Percentiles rank a stretch among this genome's conserved stretches.
Conservation (phyloP, 30 jellyfish, hydroid and myxozoan genomes). For the Aurelia sp. region DNA sequence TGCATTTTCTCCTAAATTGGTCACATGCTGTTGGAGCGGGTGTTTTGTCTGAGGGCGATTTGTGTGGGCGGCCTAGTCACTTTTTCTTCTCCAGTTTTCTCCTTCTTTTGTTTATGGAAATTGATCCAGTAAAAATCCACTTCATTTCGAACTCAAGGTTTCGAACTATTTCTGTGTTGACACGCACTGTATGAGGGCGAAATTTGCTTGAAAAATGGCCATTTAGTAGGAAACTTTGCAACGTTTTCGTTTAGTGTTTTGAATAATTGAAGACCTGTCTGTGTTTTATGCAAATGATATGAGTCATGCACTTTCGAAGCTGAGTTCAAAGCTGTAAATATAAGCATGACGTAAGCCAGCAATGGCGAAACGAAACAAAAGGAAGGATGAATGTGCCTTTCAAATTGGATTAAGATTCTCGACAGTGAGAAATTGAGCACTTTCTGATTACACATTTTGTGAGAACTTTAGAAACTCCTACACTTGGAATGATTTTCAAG, state of each 20-base stretch:
- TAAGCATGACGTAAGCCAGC: not conserved
- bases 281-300: conserved; percentile 54
- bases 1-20: conserved; percentile 84
- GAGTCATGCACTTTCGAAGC: conserved; percentile 23
- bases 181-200: not conserved
- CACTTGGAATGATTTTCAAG: no score
- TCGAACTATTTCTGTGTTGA: not conserved
- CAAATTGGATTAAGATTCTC: no score
- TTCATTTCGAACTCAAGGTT: not conserved
- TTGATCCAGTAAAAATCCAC: not conserved
- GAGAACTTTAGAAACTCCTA: no score
- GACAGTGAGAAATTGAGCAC: no score
- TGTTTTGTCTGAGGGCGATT: conserved; percentile 45
- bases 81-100: not conserved
- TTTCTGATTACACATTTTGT: no score
- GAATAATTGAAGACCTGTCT: conserved; percentile 34
- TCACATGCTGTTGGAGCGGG: conserved; percentile 70
- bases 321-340: not conserved
- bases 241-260: not conserved
- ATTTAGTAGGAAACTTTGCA: no score
- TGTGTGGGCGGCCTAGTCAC: conserved; percentile 70
- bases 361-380: not conserved
- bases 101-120: not conserved
- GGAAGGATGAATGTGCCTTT: not conserved
- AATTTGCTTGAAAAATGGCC: not conserved